Evolutionary conservation across 2,113 vertebrate genomes (phyloP).

Genomic region (Microtus pennsylvanicus): DNA sequence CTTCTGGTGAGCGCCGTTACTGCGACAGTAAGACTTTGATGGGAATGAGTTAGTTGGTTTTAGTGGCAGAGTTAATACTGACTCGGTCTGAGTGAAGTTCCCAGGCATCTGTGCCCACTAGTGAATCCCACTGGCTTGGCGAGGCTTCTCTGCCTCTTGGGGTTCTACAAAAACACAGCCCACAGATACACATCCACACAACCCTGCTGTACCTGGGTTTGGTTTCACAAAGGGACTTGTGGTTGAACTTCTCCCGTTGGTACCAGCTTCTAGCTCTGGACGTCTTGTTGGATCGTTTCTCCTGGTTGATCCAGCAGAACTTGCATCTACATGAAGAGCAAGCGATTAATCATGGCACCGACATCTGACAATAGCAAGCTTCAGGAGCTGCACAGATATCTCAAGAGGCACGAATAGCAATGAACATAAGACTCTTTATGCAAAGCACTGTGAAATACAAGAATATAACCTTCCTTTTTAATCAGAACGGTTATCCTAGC

Average conservation of each 20-base stretch:
- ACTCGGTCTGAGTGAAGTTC: conserved; percentile 36
- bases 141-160: not conserved
- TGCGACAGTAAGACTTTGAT: conserved; percentile 68
- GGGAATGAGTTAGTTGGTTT: conserved; percentile 71
- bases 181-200: not conserved
- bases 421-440: conserved; percentile 84
- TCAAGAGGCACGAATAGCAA: conserved; percentile 80
- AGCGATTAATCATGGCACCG: conserved; percentile 77
- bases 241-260: conserved; percentile 91
- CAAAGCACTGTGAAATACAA: conserved; percentile 81
- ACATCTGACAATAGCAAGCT: conserved; percentile 50
- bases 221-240: conserved; percentile 91
- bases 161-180: rapidly evolving
- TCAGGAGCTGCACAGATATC: conserved; percentile 68
- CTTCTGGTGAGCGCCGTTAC: conserved; percentile 59
- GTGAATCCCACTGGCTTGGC: not conserved
- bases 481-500: conserved; percentile 83
- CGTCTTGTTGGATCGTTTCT: conserved; percentile 91
- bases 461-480: conserved; percentile 83
- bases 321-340: conserved; percentile 91
- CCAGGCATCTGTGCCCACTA: not conserved
- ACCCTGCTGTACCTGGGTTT: conserved; percentile 86
- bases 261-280: conserved; percentile 90
- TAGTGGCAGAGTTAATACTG: conserved; percentile 61
- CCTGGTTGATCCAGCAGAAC: conserved; percentile 91